Evolutionary conservation across 1,140 invertebrate species (phyloP).

Genomic region (Oryzaephilus surinamensis): DNA sequence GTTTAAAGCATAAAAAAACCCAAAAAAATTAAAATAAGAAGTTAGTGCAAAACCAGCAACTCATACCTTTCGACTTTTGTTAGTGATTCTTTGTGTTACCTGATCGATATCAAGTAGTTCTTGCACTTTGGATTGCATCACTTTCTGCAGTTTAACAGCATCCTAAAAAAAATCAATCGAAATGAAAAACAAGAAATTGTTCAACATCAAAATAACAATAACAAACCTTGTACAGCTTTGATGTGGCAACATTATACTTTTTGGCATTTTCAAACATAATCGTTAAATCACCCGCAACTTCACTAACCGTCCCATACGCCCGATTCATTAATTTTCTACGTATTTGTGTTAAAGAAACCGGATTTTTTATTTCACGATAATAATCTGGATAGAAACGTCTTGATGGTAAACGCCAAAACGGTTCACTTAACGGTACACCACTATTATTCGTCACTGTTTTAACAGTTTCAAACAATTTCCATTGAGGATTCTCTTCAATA

Average conservation of each 20-base stretch:
- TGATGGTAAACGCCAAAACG: slow-evolving; percentile 87
- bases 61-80: slow-evolving; percentile 43
- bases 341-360: slow-evolving; percentile 89
- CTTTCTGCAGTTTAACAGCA: slow-evolving; percentile 67
- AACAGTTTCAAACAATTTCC: slow-evolving; percentile 42
- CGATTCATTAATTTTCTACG: slow-evolving; percentile 80
- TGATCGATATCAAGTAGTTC: slow-evolving; percentile 70
- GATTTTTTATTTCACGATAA: slow-evolving; percentile 93
- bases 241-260: slow-evolving; percentile 83
- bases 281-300: slow-evolving; percentile 90
- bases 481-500: slow-evolving; percentile 39
- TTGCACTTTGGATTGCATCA: slow-evolving; percentile 76
- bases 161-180: slow-evolving; percentile 42
- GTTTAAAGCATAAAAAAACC: too few relatives aligned
- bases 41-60: slow-evolving; percentile 7
- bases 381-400: slow-evolving; percentile 91
- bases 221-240: slow-evolving; percentile 71
- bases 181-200: background rate
- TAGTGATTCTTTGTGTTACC: slow-evolving; percentile 47
- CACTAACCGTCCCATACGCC: slow-evolving; percentile 74
- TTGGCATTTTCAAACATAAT: slow-evolving; percentile 99
- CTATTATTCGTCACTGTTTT: slow-evolving; percentile 36
- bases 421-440: slow-evolving; percentile 63
- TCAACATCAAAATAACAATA: background rate
- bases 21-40: background rate